Evolutionary conservation across 2,113 vertebrate genomes (phyloP).

Genomic region (Progne subis): DNA sequence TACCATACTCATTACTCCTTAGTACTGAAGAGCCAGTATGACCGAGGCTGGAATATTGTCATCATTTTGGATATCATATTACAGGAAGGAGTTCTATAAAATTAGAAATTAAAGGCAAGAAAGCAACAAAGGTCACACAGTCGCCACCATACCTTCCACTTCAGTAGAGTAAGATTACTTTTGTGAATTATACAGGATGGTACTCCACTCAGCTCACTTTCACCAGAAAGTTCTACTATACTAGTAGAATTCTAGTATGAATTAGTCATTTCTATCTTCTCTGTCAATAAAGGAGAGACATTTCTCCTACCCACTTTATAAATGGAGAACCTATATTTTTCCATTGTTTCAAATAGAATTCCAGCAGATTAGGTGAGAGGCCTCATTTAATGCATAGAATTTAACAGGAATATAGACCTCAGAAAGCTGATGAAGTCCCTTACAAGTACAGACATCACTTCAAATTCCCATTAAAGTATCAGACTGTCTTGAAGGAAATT

Average conservation of each 20-base stretch:
- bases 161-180: background rate
- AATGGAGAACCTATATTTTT: background rate
- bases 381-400: background rate
- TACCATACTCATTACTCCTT: background rate
- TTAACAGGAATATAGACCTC: background rate
- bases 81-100: background rate
- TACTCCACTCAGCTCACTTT: background rate
- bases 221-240: background rate
- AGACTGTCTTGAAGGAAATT: background rate
- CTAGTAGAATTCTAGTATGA: background rate
- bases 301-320: background rate
- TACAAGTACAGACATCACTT: background rate
- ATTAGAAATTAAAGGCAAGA: background rate
- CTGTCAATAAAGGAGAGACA: background rate
- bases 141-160: background rate
- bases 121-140: background rate
- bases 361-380: background rate
- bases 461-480: background rate
- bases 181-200: background rate
- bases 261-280: background rate
- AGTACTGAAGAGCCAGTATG: background rate
- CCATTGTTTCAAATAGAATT: background rate
- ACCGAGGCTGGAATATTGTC: background rate
- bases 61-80: background rate
- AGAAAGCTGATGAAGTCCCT: background rate